Evolutionary conservation across 1,140 invertebrate genomes (phyloP), one percentile per base, ranked within the genome.

Genomic region (Sinella curviseta): DNA sequence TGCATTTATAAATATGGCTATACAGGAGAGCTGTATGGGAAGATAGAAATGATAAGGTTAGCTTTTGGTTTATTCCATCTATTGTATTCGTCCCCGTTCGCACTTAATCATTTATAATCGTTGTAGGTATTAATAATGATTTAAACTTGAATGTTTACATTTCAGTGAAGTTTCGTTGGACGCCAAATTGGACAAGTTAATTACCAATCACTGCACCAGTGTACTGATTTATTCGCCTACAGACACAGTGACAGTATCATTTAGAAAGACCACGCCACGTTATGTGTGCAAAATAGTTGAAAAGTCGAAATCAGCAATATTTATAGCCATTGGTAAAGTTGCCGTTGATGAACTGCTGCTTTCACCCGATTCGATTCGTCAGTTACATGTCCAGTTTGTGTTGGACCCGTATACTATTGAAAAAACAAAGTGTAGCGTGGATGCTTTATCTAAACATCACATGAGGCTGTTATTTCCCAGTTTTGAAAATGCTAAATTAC

Each of bases 281-380:
- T 70, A 75, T 54, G 2, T 75, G 34, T 75, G 74, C 28, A 36
- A 30, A 4, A 30, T 75, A 8, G 24, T 48, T 39, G 39, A 75
- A 3, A 75, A 75, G 39, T 28, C 36, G 20, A 54, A 75, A 17
- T 54, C 35, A 75, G 74, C 74, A 1, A 75, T 75, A 3, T 31
- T 75, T 39, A 36, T 75, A 39, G 35, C 39, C 14, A 75, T 75
- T 48, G 74, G 74, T 1, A 36, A 30, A 48, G 39, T 3, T 14
- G 74, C 74, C 14, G 74, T 75, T 1, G 36, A 48, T 8, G 74
- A 75, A 75, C 28, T 75, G 8, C 12, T 24, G 2, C 36, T 75
- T 14, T 48, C 28, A 31, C 26, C 74, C 14, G 74, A 54, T 26
- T 3, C 34, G 16, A 36, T 48, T 12, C 14, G 36, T 14, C 17